Evolutionary conservation across 2,888 invertebrate species (phyloP).

Genomic region (Acleris cristana): DNA sequence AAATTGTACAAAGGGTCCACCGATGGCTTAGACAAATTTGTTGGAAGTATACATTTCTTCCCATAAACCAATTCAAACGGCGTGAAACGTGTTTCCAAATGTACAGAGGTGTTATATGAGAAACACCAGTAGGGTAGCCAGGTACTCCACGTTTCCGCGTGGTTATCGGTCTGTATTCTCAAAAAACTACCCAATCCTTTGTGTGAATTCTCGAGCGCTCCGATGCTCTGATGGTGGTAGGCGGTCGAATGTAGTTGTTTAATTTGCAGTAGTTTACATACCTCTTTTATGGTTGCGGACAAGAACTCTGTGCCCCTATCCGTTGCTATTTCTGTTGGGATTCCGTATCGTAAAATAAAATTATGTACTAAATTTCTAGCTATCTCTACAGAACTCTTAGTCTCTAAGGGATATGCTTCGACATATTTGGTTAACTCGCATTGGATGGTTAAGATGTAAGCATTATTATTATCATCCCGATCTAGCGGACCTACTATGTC

Average conservation of each 20-base stretch:
- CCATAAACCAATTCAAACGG: conserved; percentile 41
- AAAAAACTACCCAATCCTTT: conserved; percentile 31
- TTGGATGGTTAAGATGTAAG: conserved; percentile 6
- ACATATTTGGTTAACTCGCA: conserved; percentile 13
- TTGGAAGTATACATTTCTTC: conserved; percentile 26
- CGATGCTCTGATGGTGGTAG: conserved; percentile 37
- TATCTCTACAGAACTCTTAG: conserved; percentile 9
- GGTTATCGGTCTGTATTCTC: conserved; percentile 21
- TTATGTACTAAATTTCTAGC: conserved; percentile 19
- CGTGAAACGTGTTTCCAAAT: conserved; percentile 38
- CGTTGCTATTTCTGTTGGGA: conserved; percentile 19
- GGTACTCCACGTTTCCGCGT: conserved; percentile 35
- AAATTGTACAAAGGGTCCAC: conserved; percentile 25
- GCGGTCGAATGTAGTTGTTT: conserved; percentile 37
- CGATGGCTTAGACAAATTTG: conserved; percentile 4
- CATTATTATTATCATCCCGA: conserved; percentile 3
- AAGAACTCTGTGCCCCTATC: conserved; percentile 21
- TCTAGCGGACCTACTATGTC: conserved; percentile 3
- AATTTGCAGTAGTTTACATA: conserved; percentile 39
- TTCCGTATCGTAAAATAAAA: conserved; percentile 25
- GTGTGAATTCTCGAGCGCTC: conserved; percentile 39
- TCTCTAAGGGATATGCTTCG: conserved; percentile 22
- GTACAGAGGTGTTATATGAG: conserved; percentile 39
- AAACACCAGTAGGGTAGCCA: conserved; percentile 41
- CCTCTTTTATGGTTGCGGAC: conserved; percentile 30